Conservation (phyloP, 2,113 vertebrate species). For the Cranoglanis bouderius region DNA sequence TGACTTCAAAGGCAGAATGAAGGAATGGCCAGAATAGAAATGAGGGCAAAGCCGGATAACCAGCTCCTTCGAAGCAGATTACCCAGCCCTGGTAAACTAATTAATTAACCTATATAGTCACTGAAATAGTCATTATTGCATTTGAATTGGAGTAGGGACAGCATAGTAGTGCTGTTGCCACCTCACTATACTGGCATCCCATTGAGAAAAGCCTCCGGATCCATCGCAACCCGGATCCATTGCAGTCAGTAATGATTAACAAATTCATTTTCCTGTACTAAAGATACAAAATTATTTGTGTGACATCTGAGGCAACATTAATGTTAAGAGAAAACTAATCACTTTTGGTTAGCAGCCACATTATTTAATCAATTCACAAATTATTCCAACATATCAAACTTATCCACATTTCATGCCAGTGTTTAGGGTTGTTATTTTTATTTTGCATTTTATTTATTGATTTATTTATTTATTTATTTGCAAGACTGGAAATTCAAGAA, state of each 20-base stretch:
- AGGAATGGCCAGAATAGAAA: conserved; percentile 58
- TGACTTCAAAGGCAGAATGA: conserved; percentile 50
- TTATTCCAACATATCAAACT: background rate
- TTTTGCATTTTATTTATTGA: too few species aligned
- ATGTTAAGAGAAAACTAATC: background rate
- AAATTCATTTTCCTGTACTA: background rate
- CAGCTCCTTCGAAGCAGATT: conserved; percentile 60
- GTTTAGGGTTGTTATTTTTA: background rate
- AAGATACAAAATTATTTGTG: background rate
- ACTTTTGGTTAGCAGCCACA: background rate
- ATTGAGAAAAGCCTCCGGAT: background rate
- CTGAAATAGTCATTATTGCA: background rate
- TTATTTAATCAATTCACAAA: background rate
- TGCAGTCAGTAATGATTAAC: background rate
- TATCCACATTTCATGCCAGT: background rate
- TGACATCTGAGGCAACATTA: background rate
- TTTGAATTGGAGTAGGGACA: background rate
- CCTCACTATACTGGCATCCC: background rate
- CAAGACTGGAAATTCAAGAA: background rate
- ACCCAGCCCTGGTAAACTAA: conserved; percentile 58
- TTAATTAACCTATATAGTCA: conserved; percentile 56
- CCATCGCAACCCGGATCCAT: background rate
- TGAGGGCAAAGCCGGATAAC: conserved; percentile 62
- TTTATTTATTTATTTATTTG: too few species aligned
- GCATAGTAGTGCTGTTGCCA: background rate